These are phyloP conservation scores for Peromyscus maniculatus DNA, from an alignment of 2,113 vertebrate genomes.

Conservation along the genomic window DNA sequence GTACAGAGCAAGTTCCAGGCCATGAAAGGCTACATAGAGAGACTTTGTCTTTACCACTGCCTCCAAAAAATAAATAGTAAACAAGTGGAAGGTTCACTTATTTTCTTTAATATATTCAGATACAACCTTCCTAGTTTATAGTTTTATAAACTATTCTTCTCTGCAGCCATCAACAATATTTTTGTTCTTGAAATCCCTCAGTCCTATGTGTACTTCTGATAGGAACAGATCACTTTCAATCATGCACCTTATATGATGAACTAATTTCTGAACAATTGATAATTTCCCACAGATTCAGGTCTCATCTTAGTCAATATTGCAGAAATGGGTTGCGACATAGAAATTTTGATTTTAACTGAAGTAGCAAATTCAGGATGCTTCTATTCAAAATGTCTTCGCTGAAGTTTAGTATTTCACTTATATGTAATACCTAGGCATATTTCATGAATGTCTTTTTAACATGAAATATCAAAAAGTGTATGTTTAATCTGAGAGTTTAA, in stretches of 20 bases:
- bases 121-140: not conserved
- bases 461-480: not conserved
- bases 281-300: not conserved
- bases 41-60: not conserved
- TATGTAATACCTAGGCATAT: not conserved
- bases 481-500: not conserved
- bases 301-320: not conserved
- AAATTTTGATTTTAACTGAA: not conserved
- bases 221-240: not conserved
- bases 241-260: not conserved
- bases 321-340: not conserved
- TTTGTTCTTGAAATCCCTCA: not conserved
- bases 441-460: not conserved
- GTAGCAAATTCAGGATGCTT: not conserved
- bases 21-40: not conserved
- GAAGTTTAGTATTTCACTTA: not conserved
- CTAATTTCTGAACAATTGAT: not conserved
- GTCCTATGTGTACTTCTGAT: not conserved
- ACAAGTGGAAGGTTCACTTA: not conserved
- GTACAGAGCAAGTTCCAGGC: not conserved
- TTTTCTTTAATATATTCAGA: not conserved
- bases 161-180: not conserved
- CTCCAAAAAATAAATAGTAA: not conserved
- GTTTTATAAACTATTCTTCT: not conserved
- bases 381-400: not conserved